These are phyloP conservation scores for Sminthurinus signatus DNA, from an alignment of 1,140 invertebrate genomes.

Conservation along the genomic window DNA sequence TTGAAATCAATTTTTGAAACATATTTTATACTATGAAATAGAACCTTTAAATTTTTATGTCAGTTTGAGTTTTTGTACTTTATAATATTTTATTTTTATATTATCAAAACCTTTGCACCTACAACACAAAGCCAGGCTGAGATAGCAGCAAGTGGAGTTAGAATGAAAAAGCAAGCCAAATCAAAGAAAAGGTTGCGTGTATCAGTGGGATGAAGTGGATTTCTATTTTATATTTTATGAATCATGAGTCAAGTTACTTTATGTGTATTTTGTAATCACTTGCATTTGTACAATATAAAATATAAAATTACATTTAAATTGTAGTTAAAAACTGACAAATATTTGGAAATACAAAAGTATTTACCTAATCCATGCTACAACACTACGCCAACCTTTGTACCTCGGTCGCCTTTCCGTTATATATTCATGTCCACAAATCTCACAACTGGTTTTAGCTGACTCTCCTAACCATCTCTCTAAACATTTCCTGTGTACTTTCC, in stretches of 20 bases:
- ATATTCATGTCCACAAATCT: constrained; percentile 55
- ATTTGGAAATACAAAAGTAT: too few species aligned
- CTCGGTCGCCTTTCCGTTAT: constrained; percentile 47
- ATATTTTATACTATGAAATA: neutral
- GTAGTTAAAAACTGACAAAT: constrained; percentile 16
- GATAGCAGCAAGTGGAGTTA: constrained; percentile 47
- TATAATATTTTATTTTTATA: too few species aligned
- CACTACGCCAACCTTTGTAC: constrained; percentile 23
- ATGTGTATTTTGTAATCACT: too few species aligned
- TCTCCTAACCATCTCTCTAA: constrained; percentile 62
- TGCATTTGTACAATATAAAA: too few species aligned
- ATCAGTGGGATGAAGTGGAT: constrained; percentile 1
- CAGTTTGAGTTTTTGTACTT: constrained; percentile 9
- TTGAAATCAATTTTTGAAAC: neutral
- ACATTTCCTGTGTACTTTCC: constrained; percentile 58
- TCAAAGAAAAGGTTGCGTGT: constrained; percentile 46
- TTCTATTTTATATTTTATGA: too few species aligned
- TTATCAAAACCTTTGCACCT: constrained; percentile 43
- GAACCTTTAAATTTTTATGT: neutral
- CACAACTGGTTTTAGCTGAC: constrained; percentile 54
- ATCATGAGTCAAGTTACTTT: too few species aligned
- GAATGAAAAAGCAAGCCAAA: constrained; percentile 45
- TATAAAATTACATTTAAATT: constrained; percentile 7
- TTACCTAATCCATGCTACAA: constrained; percentile 34
- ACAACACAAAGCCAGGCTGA: constrained; percentile 46